phyloP scores from a whole-genome alignment of 2,113 vertebrate species.

The Penelope pileata region DNA sequence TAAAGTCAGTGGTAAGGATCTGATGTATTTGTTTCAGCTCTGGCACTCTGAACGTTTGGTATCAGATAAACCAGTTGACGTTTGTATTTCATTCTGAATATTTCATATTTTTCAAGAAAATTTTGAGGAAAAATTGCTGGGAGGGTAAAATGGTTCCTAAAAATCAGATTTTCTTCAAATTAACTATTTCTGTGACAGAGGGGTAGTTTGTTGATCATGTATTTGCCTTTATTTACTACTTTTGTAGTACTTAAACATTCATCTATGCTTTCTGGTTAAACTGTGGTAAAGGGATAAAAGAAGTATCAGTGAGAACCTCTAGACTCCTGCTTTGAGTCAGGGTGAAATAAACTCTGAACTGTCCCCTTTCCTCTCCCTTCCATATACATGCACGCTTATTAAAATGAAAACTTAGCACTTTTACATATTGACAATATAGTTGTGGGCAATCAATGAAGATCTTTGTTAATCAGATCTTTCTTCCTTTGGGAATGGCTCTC shows the following conservation, averaged over 20 bases:
- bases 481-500: not conserved
- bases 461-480: not conserved
- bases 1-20: not conserved
- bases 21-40: not conserved
- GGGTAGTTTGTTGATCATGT: fast-evolving
- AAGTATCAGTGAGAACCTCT: not conserved
- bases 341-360: not conserved
- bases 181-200: not conserved
- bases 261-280: not conserved
- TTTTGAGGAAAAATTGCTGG: not conserved
- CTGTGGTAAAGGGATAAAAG: not conserved
- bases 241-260: not conserved
- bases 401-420: not conserved
- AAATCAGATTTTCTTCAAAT: not conserved
- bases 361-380: not conserved
- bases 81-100: not conserved
- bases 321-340: not conserved
- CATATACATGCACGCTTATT: not conserved
- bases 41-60: not conserved
- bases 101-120: not conserved
- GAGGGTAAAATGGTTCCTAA: not conserved
- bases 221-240: not conserved
- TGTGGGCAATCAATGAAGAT: conserved; percentile 8
- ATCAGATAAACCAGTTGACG: not conserved
- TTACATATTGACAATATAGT: conserved; percentile 36